Conservation (phyloP, 1,140 invertebrate genomes). For the Acyrthosiphon pisum region DNA sequence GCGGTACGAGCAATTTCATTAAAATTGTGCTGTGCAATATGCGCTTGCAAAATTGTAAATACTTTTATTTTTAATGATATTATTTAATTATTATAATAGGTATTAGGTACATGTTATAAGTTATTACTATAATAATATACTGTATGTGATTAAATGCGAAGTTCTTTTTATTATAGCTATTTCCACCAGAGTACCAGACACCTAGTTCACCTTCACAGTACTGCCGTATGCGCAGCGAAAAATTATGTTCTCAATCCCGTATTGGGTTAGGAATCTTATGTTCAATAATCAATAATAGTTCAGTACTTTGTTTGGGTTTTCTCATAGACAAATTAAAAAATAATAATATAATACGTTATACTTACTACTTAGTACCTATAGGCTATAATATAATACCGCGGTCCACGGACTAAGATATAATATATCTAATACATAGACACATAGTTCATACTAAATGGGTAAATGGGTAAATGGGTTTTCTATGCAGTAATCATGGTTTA, state of each 20-base stretch:
- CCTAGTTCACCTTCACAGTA: constrained; percentile 55
- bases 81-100: neutral
- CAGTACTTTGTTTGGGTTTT: no score
- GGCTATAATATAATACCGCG: no score
- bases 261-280: neutral
- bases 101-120: neutral
- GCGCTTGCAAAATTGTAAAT: neutral
- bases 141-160: neutral
- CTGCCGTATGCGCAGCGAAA: constrained; percentile 28
- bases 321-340: no score
- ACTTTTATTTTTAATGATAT: constrained; percentile 17
- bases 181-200: constrained; percentile 6
- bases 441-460: no score
- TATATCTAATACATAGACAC: no score
- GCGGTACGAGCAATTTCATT: neutral
- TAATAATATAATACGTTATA: no score
- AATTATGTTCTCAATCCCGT: constrained; percentile 9
- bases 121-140: neutral
- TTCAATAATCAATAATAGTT: neutral
- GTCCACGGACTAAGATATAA: no score
- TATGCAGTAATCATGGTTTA: no score
- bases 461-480: no score
- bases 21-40: neutral
- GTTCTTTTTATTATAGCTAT: neutral
- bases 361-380: no score